Evolutionary conservation across 2,797 vertebrate genomes (phyloP).

Genomic region (Manis crassicaudata): DNA sequence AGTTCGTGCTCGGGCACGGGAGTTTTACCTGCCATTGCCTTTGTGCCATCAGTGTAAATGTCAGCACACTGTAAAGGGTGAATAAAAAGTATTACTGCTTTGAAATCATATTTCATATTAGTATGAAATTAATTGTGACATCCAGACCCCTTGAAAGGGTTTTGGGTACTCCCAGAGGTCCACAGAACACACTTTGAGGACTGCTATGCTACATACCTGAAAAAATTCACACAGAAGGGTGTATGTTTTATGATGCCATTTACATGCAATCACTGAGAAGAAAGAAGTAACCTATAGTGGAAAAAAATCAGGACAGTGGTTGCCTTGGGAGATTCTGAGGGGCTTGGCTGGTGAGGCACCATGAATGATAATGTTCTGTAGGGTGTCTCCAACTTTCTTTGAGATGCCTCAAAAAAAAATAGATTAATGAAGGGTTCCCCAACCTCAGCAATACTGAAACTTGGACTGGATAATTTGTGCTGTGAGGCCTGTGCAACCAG

Average conservation of each 20-base stretch:
- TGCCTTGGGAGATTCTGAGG: neutral
- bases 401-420: neutral
- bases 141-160: neutral
- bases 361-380: too few species aligned
- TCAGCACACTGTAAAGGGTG: too few species aligned
- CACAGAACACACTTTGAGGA: neutral
- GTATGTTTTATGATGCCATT: neutral
- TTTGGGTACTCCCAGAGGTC: neutral
- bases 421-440: neutral
- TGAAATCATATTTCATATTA: too few species aligned
- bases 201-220: neutral
- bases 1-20: neutral
- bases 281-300: neutral
- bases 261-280: neutral
- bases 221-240: neutral
- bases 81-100: neutral
- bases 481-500: neutral
- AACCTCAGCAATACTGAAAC: too few species aligned
- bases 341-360: too few species aligned
- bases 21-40: neutral
- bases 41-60: fast-evolving
- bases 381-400: neutral
- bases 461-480: neutral
- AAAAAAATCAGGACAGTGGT: neutral
- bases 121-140: neutral